Conservation (phyloP, 2,888 invertebrate species). For the Tiliacea aurago region DNA sequence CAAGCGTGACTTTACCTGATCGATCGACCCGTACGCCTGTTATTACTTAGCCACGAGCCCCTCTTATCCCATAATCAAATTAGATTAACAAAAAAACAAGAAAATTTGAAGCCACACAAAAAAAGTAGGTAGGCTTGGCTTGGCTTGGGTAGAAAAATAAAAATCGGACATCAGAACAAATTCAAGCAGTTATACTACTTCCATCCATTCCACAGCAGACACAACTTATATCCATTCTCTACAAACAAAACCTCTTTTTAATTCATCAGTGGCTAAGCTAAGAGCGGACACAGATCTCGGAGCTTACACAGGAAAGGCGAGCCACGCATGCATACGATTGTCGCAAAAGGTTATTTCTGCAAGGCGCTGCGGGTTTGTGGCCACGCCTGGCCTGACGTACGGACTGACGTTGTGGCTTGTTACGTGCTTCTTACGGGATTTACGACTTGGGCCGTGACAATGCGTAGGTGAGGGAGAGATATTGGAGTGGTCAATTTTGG, state of each 20-base stretch:
- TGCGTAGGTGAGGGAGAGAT: conserved; percentile 59
- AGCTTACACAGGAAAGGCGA: conserved; percentile 47
- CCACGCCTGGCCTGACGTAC: conserved; percentile 58
- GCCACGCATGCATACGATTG: conserved; percentile 58
- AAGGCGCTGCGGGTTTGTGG: conserved; percentile 67
- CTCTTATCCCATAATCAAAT: no score
- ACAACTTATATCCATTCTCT: conserved; percentile 1
- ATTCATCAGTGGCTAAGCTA: conserved; percentile 58
- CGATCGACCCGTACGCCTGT: no score
- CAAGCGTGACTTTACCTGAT: no score
- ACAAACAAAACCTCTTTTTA: conserved; percentile 57
- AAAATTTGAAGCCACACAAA: neutral
- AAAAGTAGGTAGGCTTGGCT: no score
- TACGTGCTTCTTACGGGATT: conserved; percentile 58
- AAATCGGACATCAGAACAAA: conserved; percentile 1
- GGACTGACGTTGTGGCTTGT: conserved; percentile 59
- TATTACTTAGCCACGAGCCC: no score
- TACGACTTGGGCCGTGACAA: conserved; percentile 46
- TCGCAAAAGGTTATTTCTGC: conserved; percentile 66
- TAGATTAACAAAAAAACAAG: no score
- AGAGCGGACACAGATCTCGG: conserved; percentile 49
- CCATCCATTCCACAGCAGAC: conserved; percentile 22
- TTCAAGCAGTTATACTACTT: neutral
- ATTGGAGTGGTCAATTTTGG: conserved; percentile 57
- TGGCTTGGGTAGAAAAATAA: no score